Evolutionary conservation across 1,140 invertebrate species (phyloP).

Genomic region (Halotydeus destructor): DNA sequence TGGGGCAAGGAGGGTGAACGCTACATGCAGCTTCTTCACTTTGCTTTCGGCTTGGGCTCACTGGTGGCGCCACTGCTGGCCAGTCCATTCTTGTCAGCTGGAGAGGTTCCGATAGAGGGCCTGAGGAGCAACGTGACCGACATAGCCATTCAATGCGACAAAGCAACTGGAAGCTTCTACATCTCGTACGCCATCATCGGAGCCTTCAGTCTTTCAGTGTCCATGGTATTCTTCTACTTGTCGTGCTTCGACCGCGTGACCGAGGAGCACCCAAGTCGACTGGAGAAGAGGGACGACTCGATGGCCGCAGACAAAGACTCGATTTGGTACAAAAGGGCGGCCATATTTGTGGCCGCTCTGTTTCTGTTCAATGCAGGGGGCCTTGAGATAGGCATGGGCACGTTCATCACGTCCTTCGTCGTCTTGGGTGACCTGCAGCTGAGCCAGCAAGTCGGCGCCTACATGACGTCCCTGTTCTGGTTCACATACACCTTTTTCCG

Average conservation of each 20-base stretch:
- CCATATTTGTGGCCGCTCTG: too few relatives aligned
- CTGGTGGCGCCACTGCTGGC: constrained; percentile 31
- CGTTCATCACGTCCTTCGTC: too few relatives aligned
- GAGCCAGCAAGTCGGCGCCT: too few relatives aligned
- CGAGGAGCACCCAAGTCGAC: background rate
- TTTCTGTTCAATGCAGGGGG: too few relatives aligned
- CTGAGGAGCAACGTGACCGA: background rate
- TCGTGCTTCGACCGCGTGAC: background rate
- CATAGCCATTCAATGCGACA: background rate
- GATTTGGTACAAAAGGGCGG: too few relatives aligned
- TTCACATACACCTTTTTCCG: too few relatives aligned
- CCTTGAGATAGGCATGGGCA: too few relatives aligned
- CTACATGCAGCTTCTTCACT: constrained; percentile 32
- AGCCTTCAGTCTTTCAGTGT: background rate
- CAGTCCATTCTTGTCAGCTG: constrained; percentile 25
- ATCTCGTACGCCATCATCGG: background rate
- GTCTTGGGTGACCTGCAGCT: too few relatives aligned
- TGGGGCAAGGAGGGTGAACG: too few relatives aligned
- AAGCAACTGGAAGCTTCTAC: too few relatives aligned
- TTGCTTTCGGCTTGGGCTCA: constrained; percentile 32
- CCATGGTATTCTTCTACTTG: background rate
- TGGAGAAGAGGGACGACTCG: background rate
- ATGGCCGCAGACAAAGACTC: too few relatives aligned
- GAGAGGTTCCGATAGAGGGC: background rate
- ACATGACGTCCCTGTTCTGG: too few relatives aligned